Conservation (phyloP, 1,140 invertebrate species). For the Ostrea edulis region DNA sequence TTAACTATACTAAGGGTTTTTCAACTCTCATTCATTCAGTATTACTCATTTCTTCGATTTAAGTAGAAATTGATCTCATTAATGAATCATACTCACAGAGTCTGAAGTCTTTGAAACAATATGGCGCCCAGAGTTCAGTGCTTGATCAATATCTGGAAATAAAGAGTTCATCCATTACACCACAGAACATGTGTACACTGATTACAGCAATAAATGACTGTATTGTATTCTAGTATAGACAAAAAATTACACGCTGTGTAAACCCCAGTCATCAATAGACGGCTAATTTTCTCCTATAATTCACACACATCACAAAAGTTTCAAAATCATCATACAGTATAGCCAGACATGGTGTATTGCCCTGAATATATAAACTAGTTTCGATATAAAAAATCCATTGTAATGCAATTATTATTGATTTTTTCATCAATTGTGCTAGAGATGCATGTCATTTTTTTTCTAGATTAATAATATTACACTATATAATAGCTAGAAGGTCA, state of each 20-base stretch:
- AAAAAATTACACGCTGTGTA: background rate
- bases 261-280: background rate
- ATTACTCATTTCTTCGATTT: constrained; percentile 28
- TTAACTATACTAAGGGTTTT: background rate
- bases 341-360: background rate
- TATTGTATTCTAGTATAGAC: background rate
- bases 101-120: constrained; percentile 16
- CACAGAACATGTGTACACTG: background rate
- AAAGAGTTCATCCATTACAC: constrained; percentile 19
- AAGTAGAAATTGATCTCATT: constrained; percentile 12
- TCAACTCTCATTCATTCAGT: background rate
- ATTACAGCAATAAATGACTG: background rate
- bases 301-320: background rate
- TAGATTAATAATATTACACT: too few relatives aligned
- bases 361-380: constrained; percentile 3
- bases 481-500: too few relatives aligned
- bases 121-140: constrained; percentile 6
- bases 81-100: constrained; percentile 27
- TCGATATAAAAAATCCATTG: constrained; percentile 6
- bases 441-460: background rate
- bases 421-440: constrained; percentile 3
- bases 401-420: constrained; percentile 25
- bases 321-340: background rate
- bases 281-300: background rate
- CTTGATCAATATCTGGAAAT: constrained; percentile 27